Evolutionary conservation across 2,797 vertebrate genomes (phyloP).

Genomic region (Siniperca scherzeri): DNA sequence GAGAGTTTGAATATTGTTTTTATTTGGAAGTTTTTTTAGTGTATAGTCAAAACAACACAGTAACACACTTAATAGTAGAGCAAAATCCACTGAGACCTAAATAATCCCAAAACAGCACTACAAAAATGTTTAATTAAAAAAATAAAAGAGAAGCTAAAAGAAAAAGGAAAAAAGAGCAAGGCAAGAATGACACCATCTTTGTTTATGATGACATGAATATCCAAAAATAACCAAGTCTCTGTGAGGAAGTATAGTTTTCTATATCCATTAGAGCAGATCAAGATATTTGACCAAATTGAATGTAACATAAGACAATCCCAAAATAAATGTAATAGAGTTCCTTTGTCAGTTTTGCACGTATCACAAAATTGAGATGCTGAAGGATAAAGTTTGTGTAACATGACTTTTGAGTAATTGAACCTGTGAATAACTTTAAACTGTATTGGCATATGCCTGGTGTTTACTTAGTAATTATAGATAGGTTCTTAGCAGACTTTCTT

Average conservation of each 20-base stretch:
- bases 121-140: not conserved
- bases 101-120: not conserved
- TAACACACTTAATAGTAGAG: not conserved
- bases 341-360: not conserved
- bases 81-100: not conserved
- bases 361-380: not conserved
- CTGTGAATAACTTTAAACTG: not conserved
- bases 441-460: not conserved
- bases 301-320: not conserved
- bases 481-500: not conserved
- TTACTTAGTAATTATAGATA: not conserved
- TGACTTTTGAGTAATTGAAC: not conserved
- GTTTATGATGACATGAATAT: not conserved
- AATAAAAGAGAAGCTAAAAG: not conserved
- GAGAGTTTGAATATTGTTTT: not conserved
- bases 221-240: not conserved
- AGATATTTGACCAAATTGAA: not conserved
- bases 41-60: not conserved
- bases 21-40: not conserved
- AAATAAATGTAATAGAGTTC: too few relatives aligned
- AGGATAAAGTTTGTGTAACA: not conserved
- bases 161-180: not conserved
- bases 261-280: not conserved
- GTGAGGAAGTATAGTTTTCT: not conserved
- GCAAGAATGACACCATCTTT: not conserved